A percentile compares a stretch with the other conserved stretches of the same genome.
Conservation (phyloP, 2,888 invertebrate species). For the Clunio marinus region DNA sequence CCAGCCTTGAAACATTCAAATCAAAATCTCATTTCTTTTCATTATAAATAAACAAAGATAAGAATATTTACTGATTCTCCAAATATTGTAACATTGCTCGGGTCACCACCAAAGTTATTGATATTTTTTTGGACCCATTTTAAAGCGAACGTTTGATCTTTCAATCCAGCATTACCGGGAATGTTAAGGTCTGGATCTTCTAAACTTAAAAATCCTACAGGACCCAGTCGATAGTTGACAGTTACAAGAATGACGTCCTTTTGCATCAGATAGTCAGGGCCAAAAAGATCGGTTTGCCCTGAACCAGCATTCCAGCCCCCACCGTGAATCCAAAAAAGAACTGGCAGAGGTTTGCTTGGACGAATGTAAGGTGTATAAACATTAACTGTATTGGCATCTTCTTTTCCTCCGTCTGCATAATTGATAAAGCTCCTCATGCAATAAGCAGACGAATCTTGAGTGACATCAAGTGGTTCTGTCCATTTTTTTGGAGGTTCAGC, state of each 20-base stretch:
- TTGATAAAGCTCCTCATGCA: slow-evolving; percentile 45
- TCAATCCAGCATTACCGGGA: slow-evolving; percentile 55
- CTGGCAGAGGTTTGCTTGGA: slow-evolving; percentile 44
- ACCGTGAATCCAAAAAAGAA: slow-evolving; percentile 50
- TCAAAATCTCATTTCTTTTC: no score
- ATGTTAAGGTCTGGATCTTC: slow-evolving; percentile 52
- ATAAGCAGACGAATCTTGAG: slow-evolving; percentile 47
- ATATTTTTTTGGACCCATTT: slow-evolving; percentile 55
- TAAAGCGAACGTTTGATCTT: slow-evolving; percentile 54
- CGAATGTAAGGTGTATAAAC: slow-evolving; percentile 47
- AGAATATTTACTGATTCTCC: slow-evolving; percentile 53
- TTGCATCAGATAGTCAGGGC: slow-evolving; percentile 24
- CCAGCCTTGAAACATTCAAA: slow-evolving; percentile 48
- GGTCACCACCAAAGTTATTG: slow-evolving; percentile 53
- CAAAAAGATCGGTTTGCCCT: background rate
- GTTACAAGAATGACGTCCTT: slow-evolving; percentile 28
- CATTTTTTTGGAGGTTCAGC: slow-evolving; percentile 48
- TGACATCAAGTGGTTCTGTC: slow-evolving; percentile 50
- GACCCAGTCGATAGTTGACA: slow-evolving; percentile 27
- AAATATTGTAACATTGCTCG: slow-evolving; percentile 54
- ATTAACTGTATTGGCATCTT: slow-evolving; percentile 57
- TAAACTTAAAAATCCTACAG: slow-evolving; percentile 50
- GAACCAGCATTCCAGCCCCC: slow-evolving; percentile 48
- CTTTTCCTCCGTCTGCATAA: slow-evolving; percentile 50
- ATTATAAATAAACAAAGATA: slow-evolving; percentile 52